These are phyloP conservation scores for Dendrocincla tyrannina DNA, from an alignment of 2,797 vertebrate genomes.

Conservation along the genomic window DNA sequence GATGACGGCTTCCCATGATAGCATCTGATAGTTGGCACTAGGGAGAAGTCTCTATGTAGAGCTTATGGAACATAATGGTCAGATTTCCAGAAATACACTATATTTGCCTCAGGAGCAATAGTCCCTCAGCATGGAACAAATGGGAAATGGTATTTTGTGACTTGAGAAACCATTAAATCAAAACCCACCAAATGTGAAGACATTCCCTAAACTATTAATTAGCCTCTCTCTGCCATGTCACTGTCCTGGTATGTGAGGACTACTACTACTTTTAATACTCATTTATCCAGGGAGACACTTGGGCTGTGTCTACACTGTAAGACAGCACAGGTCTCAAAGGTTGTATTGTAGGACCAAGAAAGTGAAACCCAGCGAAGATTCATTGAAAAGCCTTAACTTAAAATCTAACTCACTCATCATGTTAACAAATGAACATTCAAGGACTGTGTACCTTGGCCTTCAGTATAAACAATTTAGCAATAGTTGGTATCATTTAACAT, in stretches of 20 bases:
- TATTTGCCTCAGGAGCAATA: not conserved
- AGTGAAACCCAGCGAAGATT: not conserved
- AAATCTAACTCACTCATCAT: not conserved
- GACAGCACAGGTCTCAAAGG: not conserved
- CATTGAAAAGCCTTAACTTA: not conserved
- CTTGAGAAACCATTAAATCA: not conserved
- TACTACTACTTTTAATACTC: not conserved
- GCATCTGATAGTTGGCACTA: not conserved
- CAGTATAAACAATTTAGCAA: conserved; percentile 14
- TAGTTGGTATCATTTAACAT: not conserved
- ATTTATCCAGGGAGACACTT: not conserved
- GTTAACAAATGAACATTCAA: not conserved
- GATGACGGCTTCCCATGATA: not conserved
- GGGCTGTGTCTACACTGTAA: not conserved
- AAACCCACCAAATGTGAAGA: not conserved
- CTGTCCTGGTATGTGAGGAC: not conserved
- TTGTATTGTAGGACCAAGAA: not conserved
- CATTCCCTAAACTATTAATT: not conserved
- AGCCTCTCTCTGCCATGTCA: not conserved
- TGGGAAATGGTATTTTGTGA: not conserved
- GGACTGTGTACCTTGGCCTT: not conserved
- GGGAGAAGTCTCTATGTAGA: not conserved
- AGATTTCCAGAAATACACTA: not conserved
- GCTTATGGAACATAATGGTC: not conserved
- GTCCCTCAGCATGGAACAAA: not conserved